A percentile compares a stretch with the other conserved stretches of the same genome.
phyloP scores from a whole-genome alignment of 2,797 vertebrate species.

The Danionella dracula region DNA sequence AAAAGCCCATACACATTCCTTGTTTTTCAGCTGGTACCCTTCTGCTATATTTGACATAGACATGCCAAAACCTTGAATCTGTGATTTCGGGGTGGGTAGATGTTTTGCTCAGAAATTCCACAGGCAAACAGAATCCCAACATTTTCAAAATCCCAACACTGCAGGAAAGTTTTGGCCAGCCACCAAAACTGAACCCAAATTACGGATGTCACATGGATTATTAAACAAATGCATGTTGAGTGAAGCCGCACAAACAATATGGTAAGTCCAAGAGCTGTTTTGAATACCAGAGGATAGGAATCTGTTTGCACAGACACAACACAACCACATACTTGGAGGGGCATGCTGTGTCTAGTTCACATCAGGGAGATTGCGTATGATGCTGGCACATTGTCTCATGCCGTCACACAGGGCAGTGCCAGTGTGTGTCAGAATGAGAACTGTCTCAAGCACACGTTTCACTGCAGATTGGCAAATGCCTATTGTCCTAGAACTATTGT shows the following conservation, averaged over 20 bases:
- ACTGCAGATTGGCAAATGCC: background rate
- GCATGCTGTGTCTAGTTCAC: conserved; percentile 11
- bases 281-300: conserved; percentile 1
- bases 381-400: conserved; percentile 13
- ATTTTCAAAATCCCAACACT: background rate
- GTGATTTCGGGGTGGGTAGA: conserved; percentile 9
- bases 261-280: conserved; percentile 1
- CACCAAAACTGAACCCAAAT: conserved; percentile 5
- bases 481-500: background rate
- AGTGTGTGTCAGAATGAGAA: conserved; percentile 29
- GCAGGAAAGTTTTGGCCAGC: background rate
- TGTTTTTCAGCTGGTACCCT: background rate
- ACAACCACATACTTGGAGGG: conserved; percentile 15
- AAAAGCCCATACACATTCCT: background rate
- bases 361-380: conserved; percentile 5
- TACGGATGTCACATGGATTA: background rate
- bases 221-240: background rate
- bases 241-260: background rate
- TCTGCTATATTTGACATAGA: conserved; percentile 18
- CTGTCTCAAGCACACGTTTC: conserved; percentile 15
- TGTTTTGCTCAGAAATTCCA: background rate
- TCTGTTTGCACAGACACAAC: conserved; percentile 1
- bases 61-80: conserved; percentile 19
- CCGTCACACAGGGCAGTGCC: conserved; percentile 24
- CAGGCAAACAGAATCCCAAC: background rate